Percentiles rank a stretch among this genome's conserved stretches.
Conservation (phyloP, 1,140 invertebrate genomes). For the Gryon sp. region DNA sequence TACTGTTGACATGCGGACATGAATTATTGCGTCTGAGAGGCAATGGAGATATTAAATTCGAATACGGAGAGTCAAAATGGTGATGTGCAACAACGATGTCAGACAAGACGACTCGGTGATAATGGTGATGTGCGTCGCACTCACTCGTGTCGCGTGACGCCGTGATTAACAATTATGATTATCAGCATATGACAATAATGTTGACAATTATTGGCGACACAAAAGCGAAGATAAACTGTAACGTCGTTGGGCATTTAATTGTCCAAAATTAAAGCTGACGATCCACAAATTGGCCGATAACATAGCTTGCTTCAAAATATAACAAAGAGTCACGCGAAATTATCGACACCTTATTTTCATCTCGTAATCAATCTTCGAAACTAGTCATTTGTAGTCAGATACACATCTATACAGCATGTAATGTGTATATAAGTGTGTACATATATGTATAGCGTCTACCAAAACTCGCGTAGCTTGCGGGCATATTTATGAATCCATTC, state of each 20-base stretch:
- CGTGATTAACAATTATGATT: slow-evolving; percentile 11
- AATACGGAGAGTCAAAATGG: slow-evolving; percentile 44
- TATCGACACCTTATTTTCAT: too few species aligned
- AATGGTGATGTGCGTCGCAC: slow-evolving; percentile 25
- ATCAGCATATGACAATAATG: slow-evolving; percentile 37
- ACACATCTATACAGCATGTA: too few species aligned
- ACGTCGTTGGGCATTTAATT: too few species aligned
- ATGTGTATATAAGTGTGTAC: too few species aligned
- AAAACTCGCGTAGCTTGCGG: too few species aligned
- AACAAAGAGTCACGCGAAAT: too few species aligned
- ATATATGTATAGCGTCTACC: too few species aligned
- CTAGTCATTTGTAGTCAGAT: not conserved
- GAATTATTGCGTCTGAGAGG: slow-evolving; percentile 34
- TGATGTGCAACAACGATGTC: slow-evolving; percentile 53
- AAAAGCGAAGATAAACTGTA: not conserved
- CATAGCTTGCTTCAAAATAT: too few species aligned
- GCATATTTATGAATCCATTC: too few species aligned
- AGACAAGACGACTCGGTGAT: slow-evolving; percentile 25
- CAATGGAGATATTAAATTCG: slow-evolving; percentile 40
- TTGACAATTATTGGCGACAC: not conserved
- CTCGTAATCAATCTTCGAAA: not conserved
- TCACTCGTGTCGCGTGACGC: slow-evolving; percentile 30
- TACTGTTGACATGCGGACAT: slow-evolving; percentile 25
- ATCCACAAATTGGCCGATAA: too few species aligned
- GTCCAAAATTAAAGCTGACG: too few species aligned